phyloP scores from a whole-genome alignment of 2,888 invertebrate genomes.

The Oscheius sp. region DNA sequence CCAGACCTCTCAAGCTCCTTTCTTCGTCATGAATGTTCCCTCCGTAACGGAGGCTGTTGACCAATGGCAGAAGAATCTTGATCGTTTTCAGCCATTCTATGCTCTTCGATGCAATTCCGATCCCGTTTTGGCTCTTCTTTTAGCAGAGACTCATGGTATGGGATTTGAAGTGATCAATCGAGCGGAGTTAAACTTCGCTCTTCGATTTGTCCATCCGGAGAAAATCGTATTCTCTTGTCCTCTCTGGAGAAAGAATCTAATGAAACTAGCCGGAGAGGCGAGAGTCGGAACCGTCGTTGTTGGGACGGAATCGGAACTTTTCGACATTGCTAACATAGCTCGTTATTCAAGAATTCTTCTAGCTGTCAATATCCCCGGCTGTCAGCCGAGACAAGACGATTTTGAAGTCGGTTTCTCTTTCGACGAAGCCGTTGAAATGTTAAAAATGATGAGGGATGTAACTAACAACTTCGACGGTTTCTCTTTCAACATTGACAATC shows the following conservation, averaged over 20 bases:
- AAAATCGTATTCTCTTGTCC: conserved; percentile 37
- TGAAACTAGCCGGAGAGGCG: conserved; percentile 33
- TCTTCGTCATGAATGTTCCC: conserved; percentile 67
- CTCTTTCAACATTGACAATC: conserved; percentile 26
- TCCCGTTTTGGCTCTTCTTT: conserved; percentile 76
- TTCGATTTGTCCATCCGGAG: conserved; percentile 30
- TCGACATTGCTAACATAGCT: conserved; percentile 43
- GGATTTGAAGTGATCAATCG: conserved; percentile 82
- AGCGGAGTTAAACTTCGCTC: conserved; percentile 34
- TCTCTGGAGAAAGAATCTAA: conserved; percentile 40
- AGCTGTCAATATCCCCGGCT: conserved; percentile 30
- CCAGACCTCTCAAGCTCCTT: conserved; percentile 51
- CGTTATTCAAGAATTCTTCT: conserved; percentile 36
- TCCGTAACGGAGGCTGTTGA: conserved; percentile 50
- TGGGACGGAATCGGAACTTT: conserved; percentile 61
- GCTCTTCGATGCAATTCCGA: conserved; percentile 97
- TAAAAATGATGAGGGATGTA: conserved; percentile 54
- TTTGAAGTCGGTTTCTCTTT: conserved; percentile 28
- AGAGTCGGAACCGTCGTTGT: conserved; percentile 58
- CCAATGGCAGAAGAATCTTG: conserved; percentile 81
- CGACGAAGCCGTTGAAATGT: conserved; percentile 41
- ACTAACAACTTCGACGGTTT: conserved; percentile 70
- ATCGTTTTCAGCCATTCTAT: conserved; percentile 62
- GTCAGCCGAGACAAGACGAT: not conserved
- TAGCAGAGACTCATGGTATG: conserved; percentile 77